Percentiles rank a stretch among this genome's conserved stretches.
These are phyloP conservation scores for Hoplodrina ambigua DNA, from an alignment of 2,888 invertebrate genomes.

Conservation along the genomic window DNA sequence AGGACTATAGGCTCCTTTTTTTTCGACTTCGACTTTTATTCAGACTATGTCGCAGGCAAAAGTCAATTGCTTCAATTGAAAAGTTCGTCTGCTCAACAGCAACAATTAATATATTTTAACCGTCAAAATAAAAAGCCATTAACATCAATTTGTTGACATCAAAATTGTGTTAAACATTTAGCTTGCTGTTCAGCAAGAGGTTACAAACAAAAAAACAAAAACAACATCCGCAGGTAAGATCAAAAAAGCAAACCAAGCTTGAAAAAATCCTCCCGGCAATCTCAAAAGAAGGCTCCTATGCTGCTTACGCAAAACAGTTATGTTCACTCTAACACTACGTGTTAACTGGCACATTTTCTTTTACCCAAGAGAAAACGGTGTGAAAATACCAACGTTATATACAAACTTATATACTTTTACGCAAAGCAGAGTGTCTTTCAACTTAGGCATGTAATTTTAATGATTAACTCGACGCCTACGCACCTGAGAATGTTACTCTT, in stretches of 20 bases:
- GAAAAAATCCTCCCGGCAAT: conserved; percentile 22
- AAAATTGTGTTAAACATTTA: no score
- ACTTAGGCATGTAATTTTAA: conserved; percentile 57
- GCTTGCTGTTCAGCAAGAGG: no score
- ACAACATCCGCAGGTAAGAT: background rate
- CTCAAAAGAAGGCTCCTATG: conserved; percentile 15
- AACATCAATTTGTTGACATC: no score
- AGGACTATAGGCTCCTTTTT: no score
- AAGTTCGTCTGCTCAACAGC: background rate
- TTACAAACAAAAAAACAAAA: conserved; percentile 1
- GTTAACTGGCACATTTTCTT: conserved; percentile 24
- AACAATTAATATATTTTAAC: background rate
- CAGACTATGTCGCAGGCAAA: no score
- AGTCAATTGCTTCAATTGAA: background rate
- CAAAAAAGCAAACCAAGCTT: conserved; percentile 3
- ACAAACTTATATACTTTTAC: conserved; percentile 35
- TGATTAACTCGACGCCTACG: conserved; percentile 53
- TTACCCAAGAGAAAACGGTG: conserved; percentile 15
- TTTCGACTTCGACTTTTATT: no score
- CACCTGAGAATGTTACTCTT: conserved; percentile 23
- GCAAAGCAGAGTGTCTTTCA: conserved; percentile 40
- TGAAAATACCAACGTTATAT: conserved; percentile 27
- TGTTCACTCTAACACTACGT: conserved; percentile 21
- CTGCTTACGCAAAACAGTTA: conserved; percentile 25
- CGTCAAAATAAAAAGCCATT: background rate